These are phyloP conservation scores for Callinectes sapidus DNA, from an alignment of 2,888 invertebrate species.

Conservation along the genomic window DNA sequence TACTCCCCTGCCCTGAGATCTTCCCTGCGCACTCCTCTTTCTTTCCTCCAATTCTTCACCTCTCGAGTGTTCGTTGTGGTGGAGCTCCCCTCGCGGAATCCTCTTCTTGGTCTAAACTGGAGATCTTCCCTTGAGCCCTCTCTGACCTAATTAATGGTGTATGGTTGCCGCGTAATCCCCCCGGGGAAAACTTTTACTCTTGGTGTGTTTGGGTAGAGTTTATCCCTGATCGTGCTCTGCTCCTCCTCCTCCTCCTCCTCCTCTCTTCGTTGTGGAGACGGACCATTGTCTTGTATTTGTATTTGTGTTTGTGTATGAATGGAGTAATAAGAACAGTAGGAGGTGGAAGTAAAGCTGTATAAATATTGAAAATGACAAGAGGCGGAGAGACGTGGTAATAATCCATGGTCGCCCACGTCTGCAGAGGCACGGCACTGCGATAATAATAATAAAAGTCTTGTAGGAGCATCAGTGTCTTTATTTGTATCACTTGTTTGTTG, in stretches of 20 bases:
- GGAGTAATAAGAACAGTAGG: too few relatives aligned
- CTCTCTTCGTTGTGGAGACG: neutral
- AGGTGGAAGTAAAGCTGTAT: too few relatives aligned
- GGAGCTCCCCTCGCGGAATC: neutral
- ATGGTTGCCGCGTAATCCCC: neutral
- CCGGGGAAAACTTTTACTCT: neutral
- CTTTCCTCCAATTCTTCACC: neutral
- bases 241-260: neutral
- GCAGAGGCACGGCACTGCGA: too few relatives aligned
- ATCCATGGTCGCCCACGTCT: too few relatives aligned
- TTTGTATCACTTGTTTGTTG: neutral
- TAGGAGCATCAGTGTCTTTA: neutral
- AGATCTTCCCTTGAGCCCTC: conserved; percentile 22
- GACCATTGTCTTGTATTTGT: neutral
- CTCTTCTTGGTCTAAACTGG: neutral
- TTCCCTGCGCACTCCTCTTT: neutral
- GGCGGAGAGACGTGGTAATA: too few relatives aligned
- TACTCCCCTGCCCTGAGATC: neutral
- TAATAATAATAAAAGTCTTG: too few relatives aligned
- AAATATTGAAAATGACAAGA: too few relatives aligned
- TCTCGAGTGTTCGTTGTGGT: conserved; percentile 13
- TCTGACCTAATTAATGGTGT: conserved; percentile 22
- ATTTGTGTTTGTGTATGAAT: too few relatives aligned
- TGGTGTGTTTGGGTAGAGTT: neutral
- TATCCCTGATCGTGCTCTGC: neutral